Evolutionary conservation across 2,113 vertebrate genomes (phyloP).

Genomic region (Alectura lathami): DNA sequence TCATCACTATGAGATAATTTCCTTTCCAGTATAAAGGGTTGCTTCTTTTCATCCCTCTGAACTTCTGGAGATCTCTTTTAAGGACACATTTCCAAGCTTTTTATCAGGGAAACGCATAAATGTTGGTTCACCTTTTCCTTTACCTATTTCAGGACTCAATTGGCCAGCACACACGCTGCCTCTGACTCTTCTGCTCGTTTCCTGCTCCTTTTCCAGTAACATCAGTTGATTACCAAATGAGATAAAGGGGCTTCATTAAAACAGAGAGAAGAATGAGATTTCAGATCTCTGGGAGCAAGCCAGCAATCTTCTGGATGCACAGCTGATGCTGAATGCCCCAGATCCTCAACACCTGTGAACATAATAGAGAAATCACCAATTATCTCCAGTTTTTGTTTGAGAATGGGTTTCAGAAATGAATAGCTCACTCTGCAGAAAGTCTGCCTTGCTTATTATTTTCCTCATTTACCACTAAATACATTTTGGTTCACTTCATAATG

Average conservation of each 20-base stretch:
- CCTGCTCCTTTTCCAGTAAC: constrained; percentile 71
- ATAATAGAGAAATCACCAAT: constrained; percentile 39
- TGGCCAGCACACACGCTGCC: constrained; percentile 80
- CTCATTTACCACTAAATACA: constrained; percentile 10
- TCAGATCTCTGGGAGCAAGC: constrained; percentile 68
- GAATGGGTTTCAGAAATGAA: neutral
- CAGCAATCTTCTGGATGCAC: constrained; percentile 69
- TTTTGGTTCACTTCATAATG: neutral
- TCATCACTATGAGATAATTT: neutral
- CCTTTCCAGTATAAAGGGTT: neutral
- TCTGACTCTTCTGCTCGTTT: constrained; percentile 54
- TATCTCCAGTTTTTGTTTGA: neutral
- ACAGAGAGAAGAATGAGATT: constrained; percentile 64
- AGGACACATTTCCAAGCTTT: neutral
- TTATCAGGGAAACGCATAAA: neutral
- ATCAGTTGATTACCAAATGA: constrained; percentile 74
- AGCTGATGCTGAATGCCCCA: constrained; percentile 75
- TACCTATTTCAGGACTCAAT: constrained; percentile 74
- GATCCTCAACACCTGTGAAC: constrained; percentile 70
- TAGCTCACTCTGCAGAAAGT: neutral
- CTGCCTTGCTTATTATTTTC: constrained; percentile 44
- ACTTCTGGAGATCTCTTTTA: neutral
- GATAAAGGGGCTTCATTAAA: constrained; percentile 75
- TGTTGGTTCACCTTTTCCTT: neutral
- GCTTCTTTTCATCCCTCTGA: neutral